Evolutionary conservation across 2,888 invertebrate species (phyloP).

Genomic region (Furcula furcula): DNA sequence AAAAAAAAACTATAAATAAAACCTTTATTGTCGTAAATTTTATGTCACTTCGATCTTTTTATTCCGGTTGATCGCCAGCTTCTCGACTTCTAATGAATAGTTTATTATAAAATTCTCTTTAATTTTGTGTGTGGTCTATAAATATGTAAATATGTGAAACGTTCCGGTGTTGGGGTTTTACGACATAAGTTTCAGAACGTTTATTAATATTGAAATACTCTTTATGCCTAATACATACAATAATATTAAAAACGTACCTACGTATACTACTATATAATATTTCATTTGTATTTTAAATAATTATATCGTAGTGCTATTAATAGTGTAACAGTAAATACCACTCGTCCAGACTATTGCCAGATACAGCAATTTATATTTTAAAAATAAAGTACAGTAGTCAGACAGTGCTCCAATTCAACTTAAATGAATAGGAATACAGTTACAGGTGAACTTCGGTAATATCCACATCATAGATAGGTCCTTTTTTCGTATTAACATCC

Average conservation of each 20-base stretch:
- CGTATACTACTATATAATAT: too few relatives aligned
- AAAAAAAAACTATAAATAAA: constrained; percentile 56
- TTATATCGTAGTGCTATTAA: too few relatives aligned
- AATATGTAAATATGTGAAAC: constrained; percentile 11
- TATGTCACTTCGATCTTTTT: constrained; percentile 37
- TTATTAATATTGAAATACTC: too few relatives aligned
- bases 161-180: background rate
- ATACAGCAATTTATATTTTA: too few relatives aligned
- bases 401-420: too few relatives aligned
- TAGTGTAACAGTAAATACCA: too few relatives aligned
- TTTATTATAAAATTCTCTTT: constrained; percentile 32
- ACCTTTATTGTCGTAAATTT: constrained; percentile 58
- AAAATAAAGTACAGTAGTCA: too few relatives aligned
- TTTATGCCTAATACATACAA: too few relatives aligned
- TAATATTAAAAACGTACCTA: too few relatives aligned
- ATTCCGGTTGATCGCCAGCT: constrained; percentile 31
- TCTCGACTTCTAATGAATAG: constrained; percentile 28
- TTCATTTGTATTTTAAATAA: too few relatives aligned
- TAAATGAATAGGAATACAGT: constrained; percentile 4
- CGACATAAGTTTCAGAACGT: too few relatives aligned
- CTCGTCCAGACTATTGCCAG: too few relatives aligned
- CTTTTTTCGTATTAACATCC: constrained; percentile 3
- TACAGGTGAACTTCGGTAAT: constrained; percentile 15
- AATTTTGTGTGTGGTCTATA: constrained; percentile 31
- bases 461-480: constrained; percentile 6